A percentile compares a stretch with the other conserved stretches of the same genome.
These are phyloP conservation scores for Discoglossus pictus DNA, from an alignment of 2,797 vertebrate species.

Conservation along the genomic window DNA sequence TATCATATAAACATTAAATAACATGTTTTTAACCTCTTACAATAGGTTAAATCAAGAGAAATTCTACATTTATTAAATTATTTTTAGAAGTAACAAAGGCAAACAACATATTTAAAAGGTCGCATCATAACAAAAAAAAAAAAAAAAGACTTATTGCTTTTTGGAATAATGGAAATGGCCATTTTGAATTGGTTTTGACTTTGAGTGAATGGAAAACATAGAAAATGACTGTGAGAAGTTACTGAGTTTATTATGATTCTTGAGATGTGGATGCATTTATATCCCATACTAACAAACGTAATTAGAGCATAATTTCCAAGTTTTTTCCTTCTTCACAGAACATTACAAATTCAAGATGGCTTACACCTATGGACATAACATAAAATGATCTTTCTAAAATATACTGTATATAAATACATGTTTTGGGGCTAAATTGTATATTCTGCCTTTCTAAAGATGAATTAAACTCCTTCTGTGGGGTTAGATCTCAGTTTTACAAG, in stretches of 20 bases:
- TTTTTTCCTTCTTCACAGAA: background rate
- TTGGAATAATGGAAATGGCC: background rate
- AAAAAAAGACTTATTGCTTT: too few species aligned
- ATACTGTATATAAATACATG: conserved; percentile 33
- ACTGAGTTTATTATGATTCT: too few species aligned
- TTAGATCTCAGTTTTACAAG: conserved; percentile 98
- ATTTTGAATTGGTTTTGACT: background rate
- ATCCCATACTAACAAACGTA: background rate
- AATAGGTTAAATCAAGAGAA: too few species aligned
- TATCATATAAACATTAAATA: too few species aligned
- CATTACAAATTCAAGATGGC: conserved; percentile 41
- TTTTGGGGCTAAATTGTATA: conserved; percentile 26
- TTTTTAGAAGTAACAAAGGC: too few species aligned
- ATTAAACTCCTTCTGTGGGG: conserved; percentile 46
- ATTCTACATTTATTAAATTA: too few species aligned
- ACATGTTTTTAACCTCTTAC: too few species aligned
- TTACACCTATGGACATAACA: background rate
- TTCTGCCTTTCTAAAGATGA: conserved; percentile 41
- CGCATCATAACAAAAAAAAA: too few species aligned
- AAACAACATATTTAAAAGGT: too few species aligned
- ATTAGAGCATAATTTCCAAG: too few species aligned
- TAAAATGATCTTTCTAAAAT: conserved; percentile 1
- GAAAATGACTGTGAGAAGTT: too few species aligned
- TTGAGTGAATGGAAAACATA: background rate
- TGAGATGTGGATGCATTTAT: background rate